phyloP scores from a whole-genome alignment of 2,888 invertebrate genomes.

The Tipula confusa region DNA sequence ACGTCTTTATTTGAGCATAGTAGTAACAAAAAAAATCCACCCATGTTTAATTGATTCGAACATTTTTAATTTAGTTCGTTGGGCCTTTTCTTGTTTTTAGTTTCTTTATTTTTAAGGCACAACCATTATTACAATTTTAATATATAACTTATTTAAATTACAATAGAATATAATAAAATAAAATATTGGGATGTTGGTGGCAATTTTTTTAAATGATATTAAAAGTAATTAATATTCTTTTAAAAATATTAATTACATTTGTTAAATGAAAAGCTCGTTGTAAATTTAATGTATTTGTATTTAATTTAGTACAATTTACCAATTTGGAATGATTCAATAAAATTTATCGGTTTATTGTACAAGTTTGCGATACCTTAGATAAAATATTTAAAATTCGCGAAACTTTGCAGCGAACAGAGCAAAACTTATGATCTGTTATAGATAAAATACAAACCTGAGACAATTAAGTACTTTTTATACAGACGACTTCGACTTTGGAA shows the following conservation, averaged over 20 bases:
- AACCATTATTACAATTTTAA: background rate
- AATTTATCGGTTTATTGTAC: background rate
- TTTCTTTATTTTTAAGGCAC: background rate
- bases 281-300: background rate
- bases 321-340: background rate
- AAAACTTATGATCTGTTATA: background rate
- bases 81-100: background rate
- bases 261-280: background rate
- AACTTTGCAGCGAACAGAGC: background rate
- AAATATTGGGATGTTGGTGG: background rate
- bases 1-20: background rate
- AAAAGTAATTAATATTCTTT: too few relatives aligned
- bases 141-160: background rate
- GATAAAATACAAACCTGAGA: background rate
- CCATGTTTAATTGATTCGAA: background rate
- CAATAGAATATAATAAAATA: conserved; percentile 13
- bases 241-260: background rate
- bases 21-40: background rate
- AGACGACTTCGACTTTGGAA: too few relatives aligned
- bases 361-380: background rate
- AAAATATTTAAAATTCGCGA: background rate
- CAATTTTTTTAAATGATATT: background rate
- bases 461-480: background rate
- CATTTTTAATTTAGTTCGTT: background rate
- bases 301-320: background rate